Evolutionary conservation across 30 jellyfish, hydroid and myxozoan species (phyloP).

Genomic region (Pseudorhiza aurosa): DNA sequence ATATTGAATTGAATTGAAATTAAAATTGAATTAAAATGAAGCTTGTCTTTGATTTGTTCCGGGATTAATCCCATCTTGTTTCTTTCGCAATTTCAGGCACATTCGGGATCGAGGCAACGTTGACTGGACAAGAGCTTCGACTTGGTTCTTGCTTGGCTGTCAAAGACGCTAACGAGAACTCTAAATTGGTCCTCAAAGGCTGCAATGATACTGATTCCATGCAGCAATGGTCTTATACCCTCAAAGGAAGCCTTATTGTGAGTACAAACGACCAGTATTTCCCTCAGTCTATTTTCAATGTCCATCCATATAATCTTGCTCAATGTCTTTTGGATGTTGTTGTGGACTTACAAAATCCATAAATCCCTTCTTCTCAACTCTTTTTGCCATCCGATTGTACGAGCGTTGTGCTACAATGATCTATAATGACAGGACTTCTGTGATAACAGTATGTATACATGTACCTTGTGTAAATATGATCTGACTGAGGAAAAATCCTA

Average conservation of each 20-base stretch:
- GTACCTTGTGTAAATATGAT: too few species aligned
- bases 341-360: too few species aligned
- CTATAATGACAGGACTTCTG: too few species aligned
- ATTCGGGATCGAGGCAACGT: constrained; percentile 91
- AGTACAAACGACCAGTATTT: too few species aligned
- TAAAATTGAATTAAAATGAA: background rate
- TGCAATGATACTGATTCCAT: constrained; percentile 83
- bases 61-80: background rate
- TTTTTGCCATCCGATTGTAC: too few species aligned
- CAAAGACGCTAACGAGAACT: constrained; percentile 30
- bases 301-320: too few species aligned
- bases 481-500: too few species aligned
- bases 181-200: constrained; percentile 52
- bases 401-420: too few species aligned
- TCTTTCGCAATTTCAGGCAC: constrained; percentile 55
- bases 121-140: constrained; percentile 76
- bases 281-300: too few species aligned
- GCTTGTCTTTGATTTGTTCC: background rate
- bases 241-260: constrained; percentile 86
- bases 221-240: constrained; percentile 93
- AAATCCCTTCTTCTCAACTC: too few species aligned
- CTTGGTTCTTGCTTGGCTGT: constrained; percentile 88
- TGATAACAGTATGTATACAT: too few species aligned
- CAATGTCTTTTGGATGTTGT: too few species aligned
- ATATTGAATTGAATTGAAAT: background rate